phyloP scores from a whole-genome alignment of 2,888 invertebrate genomes.

The Camponotus fellah region DNA sequence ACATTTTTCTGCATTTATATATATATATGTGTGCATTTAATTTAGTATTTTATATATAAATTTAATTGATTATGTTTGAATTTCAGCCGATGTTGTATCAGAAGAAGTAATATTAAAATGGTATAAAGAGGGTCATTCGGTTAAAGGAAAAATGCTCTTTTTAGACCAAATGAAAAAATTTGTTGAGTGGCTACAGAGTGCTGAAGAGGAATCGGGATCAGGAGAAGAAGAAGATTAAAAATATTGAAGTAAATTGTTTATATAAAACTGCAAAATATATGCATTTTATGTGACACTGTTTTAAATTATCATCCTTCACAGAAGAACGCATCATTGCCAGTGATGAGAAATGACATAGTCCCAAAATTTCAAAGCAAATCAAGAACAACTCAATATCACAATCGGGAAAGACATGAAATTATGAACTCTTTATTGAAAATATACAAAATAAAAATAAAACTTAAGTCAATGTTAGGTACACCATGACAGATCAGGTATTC shows the following conservation, averaged over 20 bases:
- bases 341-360: conserved; percentile 79
- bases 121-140: conserved; percentile 97
- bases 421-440: conserved; percentile 49
- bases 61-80: background rate
- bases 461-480: conserved; percentile 68
- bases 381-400: conserved; percentile 65
- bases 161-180: conserved; percentile 99
- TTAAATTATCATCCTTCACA: conserved; percentile 42
- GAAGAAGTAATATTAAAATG: conserved; percentile 98
- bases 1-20: background rate
- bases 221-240: conserved; percentile 87
- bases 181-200: conserved; percentile 98
- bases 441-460: conserved; percentile 61
- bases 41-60: conserved; percentile 11
- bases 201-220: conserved; percentile 94
- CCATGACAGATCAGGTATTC: conserved; percentile 65
- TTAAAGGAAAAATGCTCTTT: conserved; percentile 99
- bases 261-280: conserved; percentile 19
- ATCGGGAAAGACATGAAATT: conserved; percentile 24
- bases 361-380: conserved; percentile 72
- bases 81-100: conserved; percentile 94
- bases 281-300: background rate
- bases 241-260: conserved; percentile 56
- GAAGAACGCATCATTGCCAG: conserved; percentile 79
- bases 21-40: background rate